A percentile compares a stretch with the other conserved stretches of the same genome.
Conservation (phyloP, 2,888 invertebrate genomes). For the Diachrysia chrysitis region DNA sequence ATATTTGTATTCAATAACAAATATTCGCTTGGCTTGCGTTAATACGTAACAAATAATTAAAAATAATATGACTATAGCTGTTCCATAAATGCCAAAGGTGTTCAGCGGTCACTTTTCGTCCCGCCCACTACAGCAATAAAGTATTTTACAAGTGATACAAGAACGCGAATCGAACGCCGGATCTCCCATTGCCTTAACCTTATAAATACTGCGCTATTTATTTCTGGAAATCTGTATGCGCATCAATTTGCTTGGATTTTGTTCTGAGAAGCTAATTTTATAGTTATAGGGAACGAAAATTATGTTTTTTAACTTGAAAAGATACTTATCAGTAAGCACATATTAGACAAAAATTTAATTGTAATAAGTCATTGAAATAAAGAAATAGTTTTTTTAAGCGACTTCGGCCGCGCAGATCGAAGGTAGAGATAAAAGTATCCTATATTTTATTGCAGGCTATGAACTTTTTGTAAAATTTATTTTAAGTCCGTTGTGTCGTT, state of each 20-base stretch:
- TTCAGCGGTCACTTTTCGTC: slow-evolving; percentile 62
- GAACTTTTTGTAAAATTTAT: no score
- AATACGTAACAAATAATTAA: no score
- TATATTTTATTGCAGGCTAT: no score
- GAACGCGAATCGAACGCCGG: slow-evolving; percentile 81
- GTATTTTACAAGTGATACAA: slow-evolving; percentile 89
- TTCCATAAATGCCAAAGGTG: slow-evolving; percentile 60
- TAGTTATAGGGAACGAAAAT: background rate
- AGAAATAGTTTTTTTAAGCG: no score
- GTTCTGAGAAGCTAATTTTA: slow-evolving; percentile 19
- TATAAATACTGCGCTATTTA: slow-evolving; percentile 88
- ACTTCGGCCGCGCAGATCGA: no score
- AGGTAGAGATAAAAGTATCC: no score
- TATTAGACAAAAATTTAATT: no score
- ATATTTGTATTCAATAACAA: no score
- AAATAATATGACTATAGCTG: slow-evolving; percentile 33
- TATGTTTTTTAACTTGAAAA: background rate
- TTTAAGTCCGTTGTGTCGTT: no score
- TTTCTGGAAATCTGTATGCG: slow-evolving; percentile 85
- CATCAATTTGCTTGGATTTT: slow-evolving; percentile 68
- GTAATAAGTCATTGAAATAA: no score
- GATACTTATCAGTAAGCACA: background rate
- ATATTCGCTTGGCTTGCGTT: no score
- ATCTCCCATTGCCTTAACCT: slow-evolving; percentile 84
- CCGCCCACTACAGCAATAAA: slow-evolving; percentile 81